Percentiles rank a stretch among this genome's conserved stretches.
Conservation (phyloP, 2,888 invertebrate genomes). For the Synergus japonicus region DNA sequence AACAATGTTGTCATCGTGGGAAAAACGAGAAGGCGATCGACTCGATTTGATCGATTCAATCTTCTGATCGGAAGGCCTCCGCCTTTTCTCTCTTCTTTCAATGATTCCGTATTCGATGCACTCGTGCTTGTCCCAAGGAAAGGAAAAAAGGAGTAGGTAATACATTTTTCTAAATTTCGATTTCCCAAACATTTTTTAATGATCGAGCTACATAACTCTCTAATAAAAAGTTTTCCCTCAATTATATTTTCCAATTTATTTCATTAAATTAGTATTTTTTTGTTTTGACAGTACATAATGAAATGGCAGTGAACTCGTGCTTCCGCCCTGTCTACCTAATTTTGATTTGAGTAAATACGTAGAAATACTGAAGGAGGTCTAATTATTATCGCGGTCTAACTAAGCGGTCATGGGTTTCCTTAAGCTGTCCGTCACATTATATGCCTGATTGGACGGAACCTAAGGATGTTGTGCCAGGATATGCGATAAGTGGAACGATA, state of each 20-base stretch:
- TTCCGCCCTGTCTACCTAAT: background rate
- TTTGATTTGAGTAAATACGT: conserved; percentile 17
- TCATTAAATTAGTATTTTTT: background rate
- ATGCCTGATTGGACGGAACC: conserved; percentile 8
- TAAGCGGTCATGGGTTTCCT: conserved; percentile 71
- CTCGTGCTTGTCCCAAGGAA: conserved; percentile 18
- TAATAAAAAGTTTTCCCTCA: background rate
- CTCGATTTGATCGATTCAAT: conserved; percentile 38
- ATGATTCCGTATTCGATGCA: conserved; percentile 21
- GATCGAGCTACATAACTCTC: background rate
- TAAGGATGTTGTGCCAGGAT: conserved; percentile 73
- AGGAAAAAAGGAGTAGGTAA: background rate
- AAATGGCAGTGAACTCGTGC: background rate
- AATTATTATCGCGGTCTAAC: conserved; percentile 70
- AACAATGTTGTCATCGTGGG: conserved; percentile 67
- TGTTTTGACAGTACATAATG: background rate
- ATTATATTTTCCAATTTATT: background rate
- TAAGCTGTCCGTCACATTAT: conserved; percentile 63
- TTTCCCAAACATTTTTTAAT: background rate
- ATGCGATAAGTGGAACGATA: conserved; percentile 63
- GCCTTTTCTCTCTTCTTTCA: conserved; percentile 11
- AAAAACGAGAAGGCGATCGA: conserved; percentile 57
- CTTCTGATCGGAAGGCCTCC: background rate
- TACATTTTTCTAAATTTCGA: background rate
- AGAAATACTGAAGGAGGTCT: conserved; percentile 33